Evolutionary conservation across 2,113 vertebrate species (phyloP), one percentile per base, ranked within the genome.

Genomic region (Leuciscus idus): DNA sequence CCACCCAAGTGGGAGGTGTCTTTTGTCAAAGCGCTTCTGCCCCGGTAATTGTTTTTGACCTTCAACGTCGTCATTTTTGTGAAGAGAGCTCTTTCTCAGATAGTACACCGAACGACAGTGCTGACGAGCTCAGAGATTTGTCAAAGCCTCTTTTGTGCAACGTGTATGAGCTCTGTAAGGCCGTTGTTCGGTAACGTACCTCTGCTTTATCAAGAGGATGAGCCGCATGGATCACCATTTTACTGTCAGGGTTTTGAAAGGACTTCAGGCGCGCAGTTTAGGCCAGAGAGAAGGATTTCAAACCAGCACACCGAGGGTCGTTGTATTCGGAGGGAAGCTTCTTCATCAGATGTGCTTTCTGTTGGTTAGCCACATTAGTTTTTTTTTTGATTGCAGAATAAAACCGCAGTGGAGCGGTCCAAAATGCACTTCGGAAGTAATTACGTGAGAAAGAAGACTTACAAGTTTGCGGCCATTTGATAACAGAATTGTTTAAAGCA

Each of bases 41-140:
- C 93, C 91, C 93, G 94, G 94, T 93, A 94, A 92, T 94, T 93
- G 93, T 93, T 92, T 96, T 95, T 96, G 96, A 97, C 96, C 96
- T 98, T 97, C 96, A 97, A 91, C 94, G 93, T 94, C 57, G 59
- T 75, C 74, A 64, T 88, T 87, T 84, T 83, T 85, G 88, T 80
- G 68, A 80, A 52, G 72, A 70, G 76, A 77, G 83, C 59, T 68
- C 21, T 28, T 80, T 84, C 57, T 79, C 46, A 39, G 52, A 43
- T 52, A 1, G 62, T 21, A 17, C 55, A 82, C 62, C 52, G 80
- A 70, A 82, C 28, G 80, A 10, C 80, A 33, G 46, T 23, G 80
- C 62, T 33, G 80, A 82, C 19, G 26, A 70, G 80, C 80, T 70
- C 62, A 23, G 46, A 70, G 62, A 82, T 82, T 68, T 70, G 46